Evolutionary conservation across 35 echinoderm and acorn worm genomes (phyloP).

Genomic region (Stichopus chloronotus): DNA sequence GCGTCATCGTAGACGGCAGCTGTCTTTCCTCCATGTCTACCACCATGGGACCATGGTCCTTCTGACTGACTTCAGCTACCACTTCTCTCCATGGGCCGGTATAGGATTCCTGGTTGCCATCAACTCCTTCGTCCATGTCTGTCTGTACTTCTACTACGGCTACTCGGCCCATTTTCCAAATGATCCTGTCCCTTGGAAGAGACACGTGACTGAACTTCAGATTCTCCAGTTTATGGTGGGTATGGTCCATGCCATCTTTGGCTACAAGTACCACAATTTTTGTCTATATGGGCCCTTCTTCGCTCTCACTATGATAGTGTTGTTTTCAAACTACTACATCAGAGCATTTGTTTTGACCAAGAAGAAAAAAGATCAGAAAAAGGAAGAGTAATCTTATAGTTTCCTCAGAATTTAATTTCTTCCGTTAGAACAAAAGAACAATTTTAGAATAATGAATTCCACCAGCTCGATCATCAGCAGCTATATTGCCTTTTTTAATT

Average conservation of each 20-base stretch:
- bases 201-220: slow-evolving; percentile 82
- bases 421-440: too few relatives aligned
- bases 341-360: slow-evolving; percentile 43
- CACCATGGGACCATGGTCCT: slow-evolving; percentile 91
- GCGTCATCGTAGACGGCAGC: slow-evolving; percentile 88
- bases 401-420: background rate
- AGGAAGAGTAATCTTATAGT: slow-evolving; percentile 7
- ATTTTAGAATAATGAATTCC: too few relatives aligned
- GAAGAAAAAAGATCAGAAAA: slow-evolving; percentile 21
- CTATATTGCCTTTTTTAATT: too few relatives aligned
- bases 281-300: slow-evolving; percentile 89
- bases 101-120: slow-evolving; percentile 79
- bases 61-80: slow-evolving; percentile 90
- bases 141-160: slow-evolving; percentile 92
- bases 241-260: slow-evolving; percentile 73
- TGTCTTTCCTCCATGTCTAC: slow-evolving; percentile 95
- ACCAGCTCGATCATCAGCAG: too few relatives aligned
- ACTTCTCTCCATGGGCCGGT: slow-evolving; percentile 75
- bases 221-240: slow-evolving; percentile 83
- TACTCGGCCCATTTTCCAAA: slow-evolving; percentile 71
- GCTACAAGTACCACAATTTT: slow-evolving; percentile 79
- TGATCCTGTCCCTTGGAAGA: slow-evolving; percentile 78
- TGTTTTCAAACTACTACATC: slow-evolving; percentile 73
- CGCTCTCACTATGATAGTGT: slow-evolving; percentile 74
- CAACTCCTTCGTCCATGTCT: slow-evolving; percentile 93